phyloP scores from a whole-genome alignment of 2,888 invertebrate genomes.

The Lithosia quadra region DNA sequence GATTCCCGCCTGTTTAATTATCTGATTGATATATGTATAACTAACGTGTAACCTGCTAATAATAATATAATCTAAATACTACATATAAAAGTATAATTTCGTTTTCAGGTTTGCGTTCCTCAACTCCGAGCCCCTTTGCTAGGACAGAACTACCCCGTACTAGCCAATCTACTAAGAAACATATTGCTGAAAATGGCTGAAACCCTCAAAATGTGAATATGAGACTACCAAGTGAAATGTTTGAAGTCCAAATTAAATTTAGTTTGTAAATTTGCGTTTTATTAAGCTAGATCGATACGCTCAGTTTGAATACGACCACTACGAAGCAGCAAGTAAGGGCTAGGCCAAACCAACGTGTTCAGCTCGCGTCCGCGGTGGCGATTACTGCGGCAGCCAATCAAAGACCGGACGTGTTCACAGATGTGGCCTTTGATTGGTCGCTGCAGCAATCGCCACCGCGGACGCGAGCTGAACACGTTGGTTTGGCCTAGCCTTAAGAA shows the following conservation, averaged over 20 bases:
- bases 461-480: too few species aligned
- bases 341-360: too few species aligned
- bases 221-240: conserved; percentile 25
- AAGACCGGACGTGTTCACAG: too few species aligned
- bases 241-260: conserved; percentile 34
- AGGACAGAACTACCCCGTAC: conserved; percentile 75
- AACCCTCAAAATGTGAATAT: conserved; percentile 59
- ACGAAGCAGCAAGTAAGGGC: too few species aligned
- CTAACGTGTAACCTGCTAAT: background rate
- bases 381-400: too few species aligned
- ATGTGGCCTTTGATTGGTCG: too few species aligned
- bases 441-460: too few species aligned
- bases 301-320: background rate
- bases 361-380: too few species aligned
- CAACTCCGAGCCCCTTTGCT: conserved; percentile 74
- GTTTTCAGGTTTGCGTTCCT: conserved; percentile 73
- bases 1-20: too few species aligned
- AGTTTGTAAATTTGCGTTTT: conserved; percentile 11
- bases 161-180: conserved; percentile 67
- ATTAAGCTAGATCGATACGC: background rate
- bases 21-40: too few species aligned
- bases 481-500: too few species aligned
- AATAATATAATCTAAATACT: too few species aligned
- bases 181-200: conserved; percentile 76
- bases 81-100: background rate